Percentiles rank a stretch among this genome's conserved stretches.
Conservation (phyloP, 2,888 invertebrate genomes). For the Diarsia brunnea region DNA sequence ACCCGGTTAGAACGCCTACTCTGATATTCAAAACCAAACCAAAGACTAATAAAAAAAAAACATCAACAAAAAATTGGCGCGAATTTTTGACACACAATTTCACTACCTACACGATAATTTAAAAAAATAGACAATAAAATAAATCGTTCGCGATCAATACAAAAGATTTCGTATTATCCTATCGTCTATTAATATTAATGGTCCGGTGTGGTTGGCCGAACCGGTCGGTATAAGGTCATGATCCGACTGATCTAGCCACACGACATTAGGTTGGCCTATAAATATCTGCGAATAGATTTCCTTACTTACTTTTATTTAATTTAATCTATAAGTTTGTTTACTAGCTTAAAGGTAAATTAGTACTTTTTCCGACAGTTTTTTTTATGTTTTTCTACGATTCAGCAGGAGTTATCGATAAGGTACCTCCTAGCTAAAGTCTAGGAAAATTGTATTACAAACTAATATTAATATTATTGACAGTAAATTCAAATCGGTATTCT, state of each 20-base stretch:
- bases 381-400: not conserved
- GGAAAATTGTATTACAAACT: too few species aligned
- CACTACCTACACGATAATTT: slow-evolving; percentile 34
- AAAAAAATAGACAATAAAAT: slow-evolving; percentile 37
- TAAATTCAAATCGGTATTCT: too few species aligned
- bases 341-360: too few species aligned
- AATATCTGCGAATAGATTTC: slow-evolving; percentile 44
- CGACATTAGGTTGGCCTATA: slow-evolving; percentile 51
- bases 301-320: slow-evolving; percentile 18
- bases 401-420: not conserved
- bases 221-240: slow-evolving; percentile 72
- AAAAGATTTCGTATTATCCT: slow-evolving; percentile 56
- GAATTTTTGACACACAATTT: slow-evolving; percentile 2
- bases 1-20: not conserved
- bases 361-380: too few species aligned
- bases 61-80: not conserved
- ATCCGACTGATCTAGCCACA: slow-evolving; percentile 58
- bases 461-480: too few species aligned
- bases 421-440: not conserved
- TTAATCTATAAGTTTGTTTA: slow-evolving; percentile 10
- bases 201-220: slow-evolving; percentile 52
- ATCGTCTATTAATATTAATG: slow-evolving; percentile 61
- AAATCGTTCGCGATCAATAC: slow-evolving; percentile 48
- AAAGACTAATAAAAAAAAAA: slow-evolving; percentile 1
- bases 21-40: not conserved